Evolutionary conservation across 2,797 vertebrate genomes (phyloP), one percentile per base, ranked within the genome.

Genomic region (Anguilla obscura): DNA sequence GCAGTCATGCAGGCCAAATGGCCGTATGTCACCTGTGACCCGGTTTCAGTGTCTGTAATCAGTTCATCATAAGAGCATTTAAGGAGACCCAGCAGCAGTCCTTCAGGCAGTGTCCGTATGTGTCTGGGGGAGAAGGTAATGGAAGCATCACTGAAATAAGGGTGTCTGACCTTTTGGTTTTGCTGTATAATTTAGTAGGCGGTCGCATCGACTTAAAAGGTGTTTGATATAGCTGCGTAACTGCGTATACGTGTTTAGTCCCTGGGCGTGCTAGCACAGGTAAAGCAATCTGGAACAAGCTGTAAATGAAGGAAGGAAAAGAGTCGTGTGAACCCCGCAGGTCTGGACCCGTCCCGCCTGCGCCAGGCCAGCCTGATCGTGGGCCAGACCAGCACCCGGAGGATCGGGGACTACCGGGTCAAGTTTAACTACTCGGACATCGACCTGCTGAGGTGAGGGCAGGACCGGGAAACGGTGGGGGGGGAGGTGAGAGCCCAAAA

Each of bases 381-480:
- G 1, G 98, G 98, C 52, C 98, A 99, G 94, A 97, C 96, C 93
- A 99, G 98, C 94, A 98, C 98, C 90, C 95, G 98, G 71, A 96
- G 98, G 88, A 97, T 99, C 0, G 98, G 98, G 94, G 96, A 99
- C 92, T 99, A 99, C 94, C 94, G 97, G 91, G 97, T 98, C 89
- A 99, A 99, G 91, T 97, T 98, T 0, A 97, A 96, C 96, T 99
- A 98, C 94, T 97, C 95, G 1, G 98, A 99, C 91, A 97, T 98
- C 14, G 98, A 99, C 69, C 91, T 98, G 80, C 97, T 99, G 91
- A 98, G 98, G 98, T 99, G 90, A 95, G 94, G 79, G 87, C 56
- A 86, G 21, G 7, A n/a, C 12, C 82, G 45, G 8, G 84, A 12
- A 40, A 40, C 36, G 36, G 36, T 0, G 36, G 36, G 18, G 6